These are phyloP conservation scores for Slavum lentiscoides DNA, from an alignment of 2,888 invertebrate genomes.

Conservation along the genomic window DNA sequence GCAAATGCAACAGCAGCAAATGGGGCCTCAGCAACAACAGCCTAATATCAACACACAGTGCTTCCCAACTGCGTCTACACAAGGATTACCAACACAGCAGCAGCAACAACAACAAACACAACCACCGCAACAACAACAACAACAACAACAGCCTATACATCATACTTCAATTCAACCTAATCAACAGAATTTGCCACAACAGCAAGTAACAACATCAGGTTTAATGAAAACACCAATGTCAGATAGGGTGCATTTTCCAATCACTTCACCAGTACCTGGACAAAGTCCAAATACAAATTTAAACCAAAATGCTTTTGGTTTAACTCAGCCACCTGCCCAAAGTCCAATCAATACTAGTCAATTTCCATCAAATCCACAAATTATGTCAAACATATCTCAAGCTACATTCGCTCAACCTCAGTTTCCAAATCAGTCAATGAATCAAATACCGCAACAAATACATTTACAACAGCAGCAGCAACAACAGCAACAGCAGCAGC, in stretches of 20 bases:
- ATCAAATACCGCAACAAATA: slow-evolving; percentile 59
- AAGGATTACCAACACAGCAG: slow-evolving; percentile 58
- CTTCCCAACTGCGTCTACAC: slow-evolving; percentile 34
- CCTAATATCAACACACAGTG: slow-evolving; percentile 56
- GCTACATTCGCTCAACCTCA: slow-evolving; percentile 56
- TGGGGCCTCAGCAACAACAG: slow-evolving; percentile 62
- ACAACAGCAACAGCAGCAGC: slow-evolving; percentile 58
- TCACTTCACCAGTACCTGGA: slow-evolving; percentile 54
- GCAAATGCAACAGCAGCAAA: slow-evolving; percentile 60
- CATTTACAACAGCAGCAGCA: slow-evolving; percentile 59
- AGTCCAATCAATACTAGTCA: slow-evolving; percentile 57
- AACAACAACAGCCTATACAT: slow-evolving; percentile 57
- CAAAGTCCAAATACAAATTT: slow-evolving; percentile 54
- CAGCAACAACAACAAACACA: slow-evolving; percentile 63
- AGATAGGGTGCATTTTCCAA: slow-evolving; percentile 47
- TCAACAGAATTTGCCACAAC: slow-evolving; percentile 55
- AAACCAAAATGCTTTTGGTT: slow-evolving; percentile 55
- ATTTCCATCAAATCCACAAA: slow-evolving; percentile 55
- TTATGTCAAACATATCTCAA: slow-evolving; percentile 50
- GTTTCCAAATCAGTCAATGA: slow-evolving; percentile 55
- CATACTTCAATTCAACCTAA: slow-evolving; percentile 55
- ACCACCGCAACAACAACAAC: slow-evolving; percentile 59
- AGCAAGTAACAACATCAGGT: slow-evolving; percentile 35
- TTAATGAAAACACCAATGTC: slow-evolving; percentile 46
- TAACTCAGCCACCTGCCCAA: slow-evolving; percentile 55